Evolutionary conservation across 2,797 vertebrate species (phyloP).

Genomic region (Danio choprae): DNA sequence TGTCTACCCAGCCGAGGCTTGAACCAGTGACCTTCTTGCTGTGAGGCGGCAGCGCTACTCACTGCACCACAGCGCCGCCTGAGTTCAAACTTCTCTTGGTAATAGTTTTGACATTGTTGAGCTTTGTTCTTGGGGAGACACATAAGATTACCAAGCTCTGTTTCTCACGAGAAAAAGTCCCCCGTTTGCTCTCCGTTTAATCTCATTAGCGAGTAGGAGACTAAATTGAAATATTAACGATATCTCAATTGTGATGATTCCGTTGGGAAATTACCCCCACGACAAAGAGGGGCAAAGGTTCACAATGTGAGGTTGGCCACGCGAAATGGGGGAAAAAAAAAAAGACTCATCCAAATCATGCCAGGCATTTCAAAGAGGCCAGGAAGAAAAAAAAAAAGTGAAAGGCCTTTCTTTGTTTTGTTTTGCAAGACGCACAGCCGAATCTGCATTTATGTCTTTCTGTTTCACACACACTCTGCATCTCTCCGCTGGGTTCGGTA

Average conservation of each 20-base stretch:
- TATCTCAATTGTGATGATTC: neutral
- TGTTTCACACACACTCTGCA: slow-evolving; percentile 40
- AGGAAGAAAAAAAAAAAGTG: slow-evolving; percentile 14
- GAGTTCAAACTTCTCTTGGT: too few relatives aligned
- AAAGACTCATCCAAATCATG: slow-evolving; percentile 51
- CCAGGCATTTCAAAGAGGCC: slow-evolving; percentile 56
- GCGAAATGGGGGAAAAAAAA: slow-evolving; percentile 19
- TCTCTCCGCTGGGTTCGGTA: slow-evolving; percentile 55
- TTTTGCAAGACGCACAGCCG: slow-evolving; percentile 59
- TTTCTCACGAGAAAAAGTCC: neutral
- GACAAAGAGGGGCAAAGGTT: slow-evolving; percentile 57
- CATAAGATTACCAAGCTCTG: neutral
- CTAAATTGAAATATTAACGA: neutral
- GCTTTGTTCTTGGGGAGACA: neutral
- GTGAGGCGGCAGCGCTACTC: too few relatives aligned
- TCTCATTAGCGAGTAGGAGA: neutral
- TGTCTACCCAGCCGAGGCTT: too few relatives aligned
- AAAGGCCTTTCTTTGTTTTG: slow-evolving; percentile 61
- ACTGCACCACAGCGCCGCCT: too few relatives aligned
- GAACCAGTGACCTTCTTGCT: too few relatives aligned
- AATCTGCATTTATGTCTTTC: slow-evolving; percentile 54
- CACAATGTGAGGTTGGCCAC: slow-evolving; percentile 26
- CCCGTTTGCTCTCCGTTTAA: neutral
- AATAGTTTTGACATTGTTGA: neutral
- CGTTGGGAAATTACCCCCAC: slow-evolving; percentile 27